These are phyloP conservation scores for Sylvilagus bachmani DNA, from an alignment of 2,113 vertebrate genomes.

Conservation along the genomic window DNA sequence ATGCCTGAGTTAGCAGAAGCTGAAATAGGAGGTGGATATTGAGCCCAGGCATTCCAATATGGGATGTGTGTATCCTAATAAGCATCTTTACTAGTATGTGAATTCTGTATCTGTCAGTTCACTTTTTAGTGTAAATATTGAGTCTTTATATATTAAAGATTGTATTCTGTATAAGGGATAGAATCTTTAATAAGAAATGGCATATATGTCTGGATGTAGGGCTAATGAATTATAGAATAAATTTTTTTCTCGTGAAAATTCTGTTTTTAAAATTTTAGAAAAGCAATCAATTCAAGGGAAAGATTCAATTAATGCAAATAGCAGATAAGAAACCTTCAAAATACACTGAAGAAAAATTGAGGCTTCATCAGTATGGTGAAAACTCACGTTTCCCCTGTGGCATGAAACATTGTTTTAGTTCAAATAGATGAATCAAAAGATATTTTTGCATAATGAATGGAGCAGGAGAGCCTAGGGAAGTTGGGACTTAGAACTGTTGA, in stretches of 20 bases:
- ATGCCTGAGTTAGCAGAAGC: too few species aligned
- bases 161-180: background rate
- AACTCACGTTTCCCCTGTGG: background rate
- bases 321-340: constrained; percentile 50
- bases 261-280: constrained; percentile 21
- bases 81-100: background rate
- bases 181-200: constrained; percentile 1
- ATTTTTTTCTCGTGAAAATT: constrained; percentile 40
- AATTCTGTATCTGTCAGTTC: background rate
- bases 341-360: constrained; percentile 52
- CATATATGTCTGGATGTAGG: background rate
- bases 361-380: background rate
- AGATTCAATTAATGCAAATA: constrained; percentile 7
- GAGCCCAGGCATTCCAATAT: too few species aligned
- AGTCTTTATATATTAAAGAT: background rate
- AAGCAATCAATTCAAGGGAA: background rate
- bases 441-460: background rate
- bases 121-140: constrained; percentile 5
- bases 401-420: constrained; percentile 24
- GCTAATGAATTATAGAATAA: constrained; percentile 7
- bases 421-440: background rate
- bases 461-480: background rate
- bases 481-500: background rate
- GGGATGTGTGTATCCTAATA: too few species aligned
- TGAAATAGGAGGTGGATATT: too few species aligned